Conservation (phyloP, 2,113 vertebrate species). For the Hyla sarda region DNA sequence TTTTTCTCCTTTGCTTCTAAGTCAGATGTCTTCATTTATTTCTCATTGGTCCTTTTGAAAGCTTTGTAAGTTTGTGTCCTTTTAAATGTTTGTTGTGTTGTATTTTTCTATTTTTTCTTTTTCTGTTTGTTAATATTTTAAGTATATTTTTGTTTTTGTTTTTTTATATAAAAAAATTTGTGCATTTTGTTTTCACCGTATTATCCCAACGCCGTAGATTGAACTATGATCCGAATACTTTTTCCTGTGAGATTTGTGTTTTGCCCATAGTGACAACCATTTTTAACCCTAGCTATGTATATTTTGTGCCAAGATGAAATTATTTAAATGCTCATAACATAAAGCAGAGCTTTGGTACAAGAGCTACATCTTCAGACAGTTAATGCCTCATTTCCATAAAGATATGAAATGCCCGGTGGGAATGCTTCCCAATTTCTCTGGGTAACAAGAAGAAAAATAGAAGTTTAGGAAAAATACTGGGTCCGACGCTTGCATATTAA, state of each 20-base stretch:
- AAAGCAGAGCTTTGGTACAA: background rate
- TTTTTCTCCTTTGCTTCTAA: conserved; percentile 25
- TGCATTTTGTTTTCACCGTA: background rate
- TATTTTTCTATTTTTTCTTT: too few species aligned
- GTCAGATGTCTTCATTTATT: conserved; percentile 23
- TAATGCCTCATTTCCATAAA: conserved; percentile 5
- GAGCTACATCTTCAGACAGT: background rate
- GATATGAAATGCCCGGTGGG: background rate
- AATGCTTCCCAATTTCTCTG: background rate
- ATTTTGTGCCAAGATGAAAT: background rate
- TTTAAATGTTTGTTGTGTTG: conserved; percentile 62
- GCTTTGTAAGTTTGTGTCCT: conserved; percentile 41
- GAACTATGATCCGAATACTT: background rate
- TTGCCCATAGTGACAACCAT: background rate
- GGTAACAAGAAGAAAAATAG: too few species aligned
- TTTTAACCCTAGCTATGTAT: background rate
- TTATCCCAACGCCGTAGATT: background rate
- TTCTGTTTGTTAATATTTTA: conserved; percentile 60
- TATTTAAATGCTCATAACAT: background rate
- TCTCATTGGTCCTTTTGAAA: conserved; percentile 51
- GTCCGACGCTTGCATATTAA: too few species aligned
- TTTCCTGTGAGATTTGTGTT: background rate
- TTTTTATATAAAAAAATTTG: conserved; percentile 59
- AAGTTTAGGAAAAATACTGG: background rate
- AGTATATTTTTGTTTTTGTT: conserved; percentile 11